phyloP scores from a whole-genome alignment of 2,797 vertebrate genomes.

The Gambusia yucatana region DNA sequence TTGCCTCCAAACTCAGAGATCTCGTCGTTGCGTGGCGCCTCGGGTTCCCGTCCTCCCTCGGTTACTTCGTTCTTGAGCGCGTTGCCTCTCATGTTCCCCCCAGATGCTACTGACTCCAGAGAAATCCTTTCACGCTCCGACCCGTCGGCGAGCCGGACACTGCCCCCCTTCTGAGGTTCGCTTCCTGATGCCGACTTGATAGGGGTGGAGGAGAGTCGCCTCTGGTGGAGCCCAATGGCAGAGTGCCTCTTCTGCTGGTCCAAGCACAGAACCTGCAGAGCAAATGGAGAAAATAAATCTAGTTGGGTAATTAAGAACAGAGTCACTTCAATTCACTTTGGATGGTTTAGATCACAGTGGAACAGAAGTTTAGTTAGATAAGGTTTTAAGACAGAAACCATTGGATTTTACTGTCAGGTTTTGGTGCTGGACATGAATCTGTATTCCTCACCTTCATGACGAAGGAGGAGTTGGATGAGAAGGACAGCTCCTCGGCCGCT shows the following conservation, averaged over 20 bases:
- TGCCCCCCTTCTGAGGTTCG: background rate
- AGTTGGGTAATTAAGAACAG: background rate
- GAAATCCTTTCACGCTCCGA: background rate
- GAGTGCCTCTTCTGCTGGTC: slow-evolving; percentile 77
- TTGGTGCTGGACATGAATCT: background rate
- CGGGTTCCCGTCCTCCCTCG: slow-evolving; percentile 13
- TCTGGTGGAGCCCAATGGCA: slow-evolving; percentile 51
- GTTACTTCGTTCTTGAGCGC: slow-evolving; percentile 7
- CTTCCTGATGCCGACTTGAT: slow-evolving; percentile 80
- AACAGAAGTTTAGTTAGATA: background rate
- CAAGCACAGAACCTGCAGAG: slow-evolving; percentile 82
- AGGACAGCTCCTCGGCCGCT: slow-evolving; percentile 96
- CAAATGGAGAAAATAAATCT: background rate
- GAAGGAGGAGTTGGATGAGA: slow-evolving; percentile 97
- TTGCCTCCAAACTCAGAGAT: slow-evolving; percentile 41
- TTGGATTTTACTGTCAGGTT: background rate
- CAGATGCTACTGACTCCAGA: background rate
- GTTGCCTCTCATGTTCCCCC: background rate
- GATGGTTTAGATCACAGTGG: background rate
- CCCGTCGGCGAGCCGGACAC: background rate
- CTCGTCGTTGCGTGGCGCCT: background rate
- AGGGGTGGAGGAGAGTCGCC: slow-evolving; percentile 92
- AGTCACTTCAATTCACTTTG: background rate
- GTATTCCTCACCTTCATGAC: slow-evolving; percentile 73
- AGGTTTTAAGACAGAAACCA: background rate